A percentile compares a stretch with the other conserved stretches of the same genome.
Conservation (phyloP, 92 coral and sea anemone species). For the Micromussa lordhowensis region DNA sequence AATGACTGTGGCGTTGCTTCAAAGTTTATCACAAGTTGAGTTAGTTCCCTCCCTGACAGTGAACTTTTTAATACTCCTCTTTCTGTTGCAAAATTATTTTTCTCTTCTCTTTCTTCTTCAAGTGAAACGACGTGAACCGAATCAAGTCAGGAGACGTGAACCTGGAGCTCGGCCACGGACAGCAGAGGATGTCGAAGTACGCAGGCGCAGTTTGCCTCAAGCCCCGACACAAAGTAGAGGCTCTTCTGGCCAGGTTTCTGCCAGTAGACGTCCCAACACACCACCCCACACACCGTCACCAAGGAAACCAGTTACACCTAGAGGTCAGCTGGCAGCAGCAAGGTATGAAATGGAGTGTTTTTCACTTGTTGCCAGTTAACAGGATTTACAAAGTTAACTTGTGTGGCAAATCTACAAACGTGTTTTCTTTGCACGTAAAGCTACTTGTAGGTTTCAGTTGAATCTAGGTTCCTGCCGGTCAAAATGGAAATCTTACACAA, state of each 20-base stretch:
- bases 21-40: neutral
- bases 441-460: neutral
- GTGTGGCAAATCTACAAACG: neutral
- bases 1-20: neutral
- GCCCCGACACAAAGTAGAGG: constrained; percentile 47
- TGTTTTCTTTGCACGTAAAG: neutral
- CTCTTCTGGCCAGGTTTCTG: neutral
- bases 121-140: constrained; percentile 48
- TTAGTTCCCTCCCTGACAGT: neutral
- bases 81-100: neutral
- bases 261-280: constrained; percentile 12
- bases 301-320: constrained; percentile 69
- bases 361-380: neutral
- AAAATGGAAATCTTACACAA: too few relatives aligned
- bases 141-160: constrained; percentile 42
- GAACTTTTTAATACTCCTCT: neutral
- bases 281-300: constrained; percentile 26
- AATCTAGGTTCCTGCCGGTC: too few relatives aligned
- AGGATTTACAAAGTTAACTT: neutral
- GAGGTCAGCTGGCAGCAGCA: constrained; percentile 86
- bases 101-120: neutral
- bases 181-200: constrained; percentile 48
- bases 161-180: constrained; percentile 24
- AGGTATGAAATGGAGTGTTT: constrained; percentile 51
- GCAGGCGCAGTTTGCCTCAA: constrained; percentile 68